Conservation (phyloP, 2,797 vertebrate species). For the Pelobates cultripes region DNA sequence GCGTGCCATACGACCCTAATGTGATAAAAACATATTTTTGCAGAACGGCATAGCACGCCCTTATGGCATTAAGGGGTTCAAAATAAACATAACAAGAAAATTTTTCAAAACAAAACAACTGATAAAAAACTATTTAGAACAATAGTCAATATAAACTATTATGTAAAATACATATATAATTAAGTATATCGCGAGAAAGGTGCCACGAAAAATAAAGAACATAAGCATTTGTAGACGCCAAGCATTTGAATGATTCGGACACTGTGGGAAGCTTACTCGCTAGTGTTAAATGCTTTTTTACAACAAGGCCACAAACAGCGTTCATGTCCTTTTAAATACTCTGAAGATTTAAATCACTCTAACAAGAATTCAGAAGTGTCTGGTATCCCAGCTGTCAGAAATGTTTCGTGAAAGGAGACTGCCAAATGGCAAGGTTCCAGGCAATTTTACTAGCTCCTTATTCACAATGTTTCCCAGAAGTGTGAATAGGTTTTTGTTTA, state of each 20-base stretch:
- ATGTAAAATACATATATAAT: neutral
- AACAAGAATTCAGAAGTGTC: slow-evolving; percentile 37
- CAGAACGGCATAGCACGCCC: too few species aligned
- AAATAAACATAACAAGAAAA: too few species aligned
- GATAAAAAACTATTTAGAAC: neutral
- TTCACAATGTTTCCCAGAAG: slow-evolving; percentile 41
- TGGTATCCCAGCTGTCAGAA: slow-evolving; percentile 40
- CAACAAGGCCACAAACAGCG: neutral
- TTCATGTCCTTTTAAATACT: neutral
- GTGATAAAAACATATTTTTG: too few species aligned
- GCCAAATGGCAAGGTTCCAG: slow-evolving; percentile 48
- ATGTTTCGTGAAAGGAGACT: slow-evolving; percentile 8
- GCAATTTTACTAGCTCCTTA: slow-evolving; percentile 44
- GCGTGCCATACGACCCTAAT: too few species aligned
- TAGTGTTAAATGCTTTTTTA: neutral
- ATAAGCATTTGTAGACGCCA: neutral
- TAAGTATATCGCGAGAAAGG: too few species aligned
- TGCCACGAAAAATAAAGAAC: neutral
- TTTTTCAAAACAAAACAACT: neutral
- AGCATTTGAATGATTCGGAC: neutral
- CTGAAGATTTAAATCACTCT: slow-evolving; percentile 25
- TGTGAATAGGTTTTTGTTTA: slow-evolving; percentile 51
- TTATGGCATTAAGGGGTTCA: too few species aligned
- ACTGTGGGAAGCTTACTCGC: neutral
- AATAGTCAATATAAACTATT: neutral